These are phyloP conservation scores for Gnathonemus longibarbis DNA, from an alignment of 2,113 vertebrate genomes.

Conservation along the genomic window DNA sequence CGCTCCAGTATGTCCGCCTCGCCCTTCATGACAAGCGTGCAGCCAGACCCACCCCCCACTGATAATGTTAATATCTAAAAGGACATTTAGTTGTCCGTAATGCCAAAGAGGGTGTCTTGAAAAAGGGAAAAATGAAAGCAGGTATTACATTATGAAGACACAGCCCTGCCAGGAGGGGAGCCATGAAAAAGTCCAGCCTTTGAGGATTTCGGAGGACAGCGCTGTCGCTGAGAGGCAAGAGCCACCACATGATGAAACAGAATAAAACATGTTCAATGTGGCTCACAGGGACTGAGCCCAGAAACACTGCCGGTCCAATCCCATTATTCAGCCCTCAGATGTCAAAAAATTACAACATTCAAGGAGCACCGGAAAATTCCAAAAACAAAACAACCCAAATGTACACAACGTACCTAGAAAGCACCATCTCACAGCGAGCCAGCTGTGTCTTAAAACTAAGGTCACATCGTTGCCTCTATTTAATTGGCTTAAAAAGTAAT, in stretches of 20 bases:
- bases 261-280: conserved; percentile 21
- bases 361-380: conserved; percentile 2
- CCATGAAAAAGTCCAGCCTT: not conserved
- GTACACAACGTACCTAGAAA: not conserved
- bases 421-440: not conserved
- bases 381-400: not conserved
- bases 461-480: not conserved
- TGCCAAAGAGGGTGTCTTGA: not conserved
- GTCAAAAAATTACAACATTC: conserved; percentile 10
- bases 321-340: not conserved
- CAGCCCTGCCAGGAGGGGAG: not conserved
- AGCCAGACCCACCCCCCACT: not conserved
- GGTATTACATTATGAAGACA: not conserved
- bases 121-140: not conserved
- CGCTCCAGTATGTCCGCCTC: not conserved
- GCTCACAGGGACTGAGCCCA: not conserved
- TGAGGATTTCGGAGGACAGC: conserved; percentile 5
- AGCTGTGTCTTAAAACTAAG: not conserved
- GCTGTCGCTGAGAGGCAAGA: conserved; percentile 8
- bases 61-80: not conserved
- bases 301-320: conserved; percentile 5
- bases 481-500: not conserved
- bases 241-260: conserved; percentile 12
- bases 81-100: not conserved
- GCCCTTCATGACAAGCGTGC: not conserved